Conservation (phyloP, 1,140 invertebrate species). For the Kradibia gibbosae region DNA sequence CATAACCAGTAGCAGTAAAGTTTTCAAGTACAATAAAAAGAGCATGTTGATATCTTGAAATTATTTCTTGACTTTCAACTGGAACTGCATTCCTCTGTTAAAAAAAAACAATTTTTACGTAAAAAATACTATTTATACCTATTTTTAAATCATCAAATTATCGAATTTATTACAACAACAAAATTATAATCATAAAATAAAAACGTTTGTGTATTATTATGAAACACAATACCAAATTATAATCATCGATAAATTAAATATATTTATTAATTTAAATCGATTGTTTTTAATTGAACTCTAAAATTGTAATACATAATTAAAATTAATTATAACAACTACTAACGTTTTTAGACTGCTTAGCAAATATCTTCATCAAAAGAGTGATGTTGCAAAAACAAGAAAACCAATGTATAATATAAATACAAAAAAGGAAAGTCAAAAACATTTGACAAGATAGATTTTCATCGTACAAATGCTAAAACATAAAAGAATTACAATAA, state of each 20-base stretch:
- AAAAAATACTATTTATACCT: too few relatives aligned
- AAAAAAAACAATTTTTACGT: too few relatives aligned
- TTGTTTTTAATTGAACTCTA: too few relatives aligned
- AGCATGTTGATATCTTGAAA: conserved; percentile 57
- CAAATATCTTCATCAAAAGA: conserved; percentile 58
- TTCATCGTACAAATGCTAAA: conserved; percentile 57
- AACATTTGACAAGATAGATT: conserved; percentile 58
- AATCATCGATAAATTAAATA: too few relatives aligned
- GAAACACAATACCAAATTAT: too few relatives aligned
- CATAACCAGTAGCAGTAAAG: conserved; percentile 62
- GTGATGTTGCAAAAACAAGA: conserved; percentile 64
- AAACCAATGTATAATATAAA: conserved; percentile 66
- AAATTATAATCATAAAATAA: too few relatives aligned
- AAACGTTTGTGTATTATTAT: too few relatives aligned
- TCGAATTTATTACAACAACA: too few relatives aligned
- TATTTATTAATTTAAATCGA: too few relatives aligned
- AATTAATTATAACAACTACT: not conserved
- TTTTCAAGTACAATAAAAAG: conserved; percentile 66
- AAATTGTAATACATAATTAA: too few relatives aligned
- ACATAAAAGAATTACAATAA: not conserved
- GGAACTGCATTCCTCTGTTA: too few relatives aligned
- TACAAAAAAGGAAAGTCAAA: conserved; percentile 57
- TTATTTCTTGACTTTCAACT: conserved; percentile 45
- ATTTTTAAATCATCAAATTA: too few relatives aligned
- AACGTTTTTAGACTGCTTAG: not conserved